Base-by-base conservation (phyloP, 2,888 invertebrate genomes). In the Pomacea canaliculata region DNA sequence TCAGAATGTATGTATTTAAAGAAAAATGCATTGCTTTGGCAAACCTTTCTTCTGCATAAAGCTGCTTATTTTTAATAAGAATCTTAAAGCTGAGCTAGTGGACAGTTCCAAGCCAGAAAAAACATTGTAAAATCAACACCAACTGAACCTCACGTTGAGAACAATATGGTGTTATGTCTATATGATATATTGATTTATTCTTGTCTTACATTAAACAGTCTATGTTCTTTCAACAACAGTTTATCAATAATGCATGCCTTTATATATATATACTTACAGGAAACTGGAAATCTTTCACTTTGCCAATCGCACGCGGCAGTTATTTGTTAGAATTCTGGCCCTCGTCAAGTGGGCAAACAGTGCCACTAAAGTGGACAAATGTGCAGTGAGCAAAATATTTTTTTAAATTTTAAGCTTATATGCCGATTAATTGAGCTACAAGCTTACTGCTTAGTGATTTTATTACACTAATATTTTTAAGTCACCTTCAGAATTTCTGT, bases 281-380 rank as follows among this genome's bases (percentile, higher is more conserved):
- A 99, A 99, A 92, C 96, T 99, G 86, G 98, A 98, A 92, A 98
- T 99, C 76, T 92, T 93, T 9, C 96, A 97, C 90, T 99, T 98
- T 92, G 97, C 99, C 69, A 97, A 97, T 37, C 93, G 97, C 79
- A 99, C 99, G 0, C 93, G 99, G 10, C 97, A 98, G 90, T 91
- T 99, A 65, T 99, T 98, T 92, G 97, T 99, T 1, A 93, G 99
- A 62, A 92, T 99, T 37, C 92, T 99, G 83, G 99, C 99, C 0
- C 92, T 99, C 46, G 99, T 99, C 0, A 99, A 99, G 92, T 99
- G 99, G 99, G 98, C 99, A 0, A 97, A 96, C 90, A 97, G 97
- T 90, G 98, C 98, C 37, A 97, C 97, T 0, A 99, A 99, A 94
- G 99, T 99, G 37, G 99, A 99, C 90, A 96, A 97, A 90, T 98